phyloP scores from a whole-genome alignment of 2,113 vertebrate species.

The Austrofundulus limnaeus region DNA sequence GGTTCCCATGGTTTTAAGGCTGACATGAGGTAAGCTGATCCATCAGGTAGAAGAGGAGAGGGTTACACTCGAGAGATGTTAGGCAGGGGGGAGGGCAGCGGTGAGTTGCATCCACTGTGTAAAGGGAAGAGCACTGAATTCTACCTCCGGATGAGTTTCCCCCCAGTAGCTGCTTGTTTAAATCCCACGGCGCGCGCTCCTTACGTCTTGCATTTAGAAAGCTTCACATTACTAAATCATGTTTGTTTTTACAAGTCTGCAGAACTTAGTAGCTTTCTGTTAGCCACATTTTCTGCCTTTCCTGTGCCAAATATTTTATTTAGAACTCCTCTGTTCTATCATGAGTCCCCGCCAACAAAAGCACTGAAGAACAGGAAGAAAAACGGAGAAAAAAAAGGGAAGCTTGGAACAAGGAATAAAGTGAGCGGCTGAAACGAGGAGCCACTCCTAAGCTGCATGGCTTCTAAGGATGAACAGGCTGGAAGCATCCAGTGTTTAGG shows the following conservation, averaged over 20 bases:
- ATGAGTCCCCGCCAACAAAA: conserved; percentile 53
- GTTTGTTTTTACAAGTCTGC: conserved; percentile 68
- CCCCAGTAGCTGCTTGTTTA: conserved; percentile 59
- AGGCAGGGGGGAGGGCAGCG: conserved; percentile 10
- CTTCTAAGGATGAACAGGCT: conserved; percentile 54
- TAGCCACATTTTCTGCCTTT: conserved; percentile 47
- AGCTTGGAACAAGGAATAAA: conserved; percentile 31
- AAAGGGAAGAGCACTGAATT: conserved; percentile 61
- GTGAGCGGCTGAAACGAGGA: conserved; percentile 40
- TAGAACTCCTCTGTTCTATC: conserved; percentile 41
- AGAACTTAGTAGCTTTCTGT: conserved; percentile 39
- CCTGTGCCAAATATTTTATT: conserved; percentile 70
- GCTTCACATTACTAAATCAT: conserved; percentile 62
- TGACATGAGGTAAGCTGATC: conserved; percentile 68
- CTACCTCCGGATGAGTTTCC: conserved; percentile 60
- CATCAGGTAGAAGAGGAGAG: conserved; percentile 55
- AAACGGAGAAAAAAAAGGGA: conserved; percentile 19
- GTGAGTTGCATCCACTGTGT: conserved; percentile 29
- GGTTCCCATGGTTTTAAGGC: conserved; percentile 69
- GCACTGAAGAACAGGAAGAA: conserved; percentile 44
- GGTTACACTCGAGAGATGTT: conserved; percentile 22
- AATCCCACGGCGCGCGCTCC: conserved; percentile 42
- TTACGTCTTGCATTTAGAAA: conserved; percentile 53
- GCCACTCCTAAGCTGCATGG: conserved; percentile 46
- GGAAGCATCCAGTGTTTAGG: conserved; percentile 53